Conservation (phyloP, 2,113 vertebrate species). For the Oreochromis tanganicae region DNA sequence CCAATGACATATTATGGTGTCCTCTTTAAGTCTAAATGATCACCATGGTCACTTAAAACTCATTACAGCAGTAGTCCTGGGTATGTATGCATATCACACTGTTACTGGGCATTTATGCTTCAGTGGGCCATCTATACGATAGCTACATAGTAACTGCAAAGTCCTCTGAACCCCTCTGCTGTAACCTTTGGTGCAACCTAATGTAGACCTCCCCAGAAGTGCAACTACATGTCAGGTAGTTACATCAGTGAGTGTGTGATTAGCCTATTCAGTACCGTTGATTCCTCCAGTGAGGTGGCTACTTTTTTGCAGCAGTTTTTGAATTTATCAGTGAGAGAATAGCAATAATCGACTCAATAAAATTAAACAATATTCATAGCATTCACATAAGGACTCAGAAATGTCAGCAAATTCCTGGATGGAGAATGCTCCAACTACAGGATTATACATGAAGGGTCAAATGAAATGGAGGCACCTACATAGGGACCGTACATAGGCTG, state of each 20-base stretch:
- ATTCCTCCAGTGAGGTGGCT: background rate
- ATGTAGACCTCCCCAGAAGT: background rate
- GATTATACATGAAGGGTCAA: background rate
- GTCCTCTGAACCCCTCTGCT: background rate
- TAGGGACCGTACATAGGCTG: background rate
- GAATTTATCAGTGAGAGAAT: background rate
- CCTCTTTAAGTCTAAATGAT: background rate
- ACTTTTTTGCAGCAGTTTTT: background rate
- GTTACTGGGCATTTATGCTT: background rate
- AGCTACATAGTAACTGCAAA: background rate
- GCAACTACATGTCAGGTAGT: background rate
- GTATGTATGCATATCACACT: background rate
- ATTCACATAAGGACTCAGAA: background rate
- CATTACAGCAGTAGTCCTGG: background rate
- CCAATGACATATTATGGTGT: background rate
- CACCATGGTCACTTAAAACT: background rate
- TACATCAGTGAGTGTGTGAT: background rate
- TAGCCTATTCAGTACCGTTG: rapidly evolving
- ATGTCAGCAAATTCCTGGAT: background rate
- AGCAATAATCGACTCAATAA: background rate
- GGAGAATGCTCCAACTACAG: background rate
- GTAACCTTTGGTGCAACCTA: background rate
- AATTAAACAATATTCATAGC: rapidly evolving
- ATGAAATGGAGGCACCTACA: background rate
- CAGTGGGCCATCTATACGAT: background rate